Base-by-base conservation (phyloP, 2,797 vertebrate species). In the Anabacerthia variegaticeps region DNA sequence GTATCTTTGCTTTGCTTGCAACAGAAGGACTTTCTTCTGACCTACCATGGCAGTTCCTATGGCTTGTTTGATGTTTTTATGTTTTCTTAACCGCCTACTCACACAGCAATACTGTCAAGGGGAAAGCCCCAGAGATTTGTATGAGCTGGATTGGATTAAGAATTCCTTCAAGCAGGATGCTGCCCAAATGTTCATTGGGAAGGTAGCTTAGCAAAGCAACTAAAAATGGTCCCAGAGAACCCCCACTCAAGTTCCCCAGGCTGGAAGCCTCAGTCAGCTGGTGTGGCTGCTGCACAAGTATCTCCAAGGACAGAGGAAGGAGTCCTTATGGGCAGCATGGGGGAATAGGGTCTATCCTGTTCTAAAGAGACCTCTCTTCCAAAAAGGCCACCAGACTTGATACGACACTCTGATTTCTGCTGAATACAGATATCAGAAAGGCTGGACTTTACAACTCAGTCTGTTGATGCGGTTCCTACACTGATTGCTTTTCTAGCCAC, bases 261-360 rank as follows among this genome's bases (percentile, higher is more conserved):
- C 8, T 26, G 37, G 22, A 7, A 84, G 21, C 34, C 55, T 87
- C 0, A 0, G 17, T 54, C 12, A n/a, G 14, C 43, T 34, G 41
- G 2, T 24, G 17, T 24, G 6, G 23, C 51, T 65, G 34, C 39
- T 78, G 37, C 24, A 56, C 17, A 46, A 86, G 55, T 19, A 52
- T 19, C 28, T 86, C 58, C n/a, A 71, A 69, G 23, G 39, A 66
- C 12, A 51, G 49, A 77, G 22, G 2, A 15, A 52, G 22, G 21
- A 65, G 55, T 36, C 20, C 39, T 62, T 66, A 48, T 0, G 4
- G 16, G 32, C 28, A 88, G 46, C 28, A 77, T 32, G 16, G 4
- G 17, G 12, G 32, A 75, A 67, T 1, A 72, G 8, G 2, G 41
- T 36, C 1, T 1, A 20, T 58, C 28, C 54, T 54, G 27, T 28